Percentiles rank a stretch among this genome's conserved stretches.
phyloP scores from a whole-genome alignment of 1,140 invertebrate species.

The Dendrolimus kikuchii region DNA sequence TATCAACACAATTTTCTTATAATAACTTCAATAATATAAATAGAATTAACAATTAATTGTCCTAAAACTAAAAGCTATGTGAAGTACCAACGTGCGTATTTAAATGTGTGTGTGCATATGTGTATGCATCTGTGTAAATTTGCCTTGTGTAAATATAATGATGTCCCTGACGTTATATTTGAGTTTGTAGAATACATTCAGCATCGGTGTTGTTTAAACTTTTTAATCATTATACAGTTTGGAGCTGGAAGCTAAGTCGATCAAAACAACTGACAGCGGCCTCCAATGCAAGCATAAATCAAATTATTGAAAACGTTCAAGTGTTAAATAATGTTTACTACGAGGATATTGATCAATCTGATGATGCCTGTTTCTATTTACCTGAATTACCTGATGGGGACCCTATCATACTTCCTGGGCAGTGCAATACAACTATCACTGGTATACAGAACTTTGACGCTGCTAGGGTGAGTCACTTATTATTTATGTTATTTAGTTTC shows the following conservation, averaged over 20 bases:
- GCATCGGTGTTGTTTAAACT: neutral
- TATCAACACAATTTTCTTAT: too few species aligned
- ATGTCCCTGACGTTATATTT: too few species aligned
- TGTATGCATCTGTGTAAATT: too few species aligned
- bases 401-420: conserved; percentile 32
- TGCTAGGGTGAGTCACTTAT: conserved; percentile 21
- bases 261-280: conserved; percentile 20
- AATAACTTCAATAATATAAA: too few species aligned
- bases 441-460: conserved; percentile 30
- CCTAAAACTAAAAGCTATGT: too few species aligned
- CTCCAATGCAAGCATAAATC: conserved; percentile 24
- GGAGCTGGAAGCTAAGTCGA: conserved; percentile 48
- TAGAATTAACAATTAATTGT: too few species aligned
- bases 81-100: too few species aligned
- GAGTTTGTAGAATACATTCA: too few species aligned
- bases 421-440: conserved; percentile 33
- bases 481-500: neutral
- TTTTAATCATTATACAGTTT: conserved; percentile 27
- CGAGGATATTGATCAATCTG: conserved; percentile 26
- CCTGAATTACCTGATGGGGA: conserved; percentile 23
- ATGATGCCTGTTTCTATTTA: conserved; percentile 33
- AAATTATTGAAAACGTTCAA: conserved; percentile 18
- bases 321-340: conserved; percentile 39
- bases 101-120: too few species aligned
- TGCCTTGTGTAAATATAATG: too few species aligned